Evolutionary conservation across 2,797 vertebrate species (phyloP).

Genomic region (Melanotaenia trifasciata): DNA sequence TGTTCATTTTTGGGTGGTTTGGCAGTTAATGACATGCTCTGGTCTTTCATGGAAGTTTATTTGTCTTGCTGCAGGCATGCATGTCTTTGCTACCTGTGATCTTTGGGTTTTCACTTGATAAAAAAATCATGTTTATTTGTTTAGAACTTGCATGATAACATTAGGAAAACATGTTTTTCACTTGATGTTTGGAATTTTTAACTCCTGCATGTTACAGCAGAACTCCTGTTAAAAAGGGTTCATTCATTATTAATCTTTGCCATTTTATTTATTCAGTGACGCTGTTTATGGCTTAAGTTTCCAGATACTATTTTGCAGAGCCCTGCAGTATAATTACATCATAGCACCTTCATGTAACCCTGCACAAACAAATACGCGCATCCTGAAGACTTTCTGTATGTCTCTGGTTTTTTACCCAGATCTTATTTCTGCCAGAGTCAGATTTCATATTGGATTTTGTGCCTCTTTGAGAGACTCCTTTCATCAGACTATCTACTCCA

Average conservation of each 20-base stretch:
- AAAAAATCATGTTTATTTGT: conserved; percentile 20
- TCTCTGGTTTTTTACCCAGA: conserved; percentile 29
- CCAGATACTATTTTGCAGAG: conserved; percentile 52
- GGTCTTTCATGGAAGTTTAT: conserved; percentile 15
- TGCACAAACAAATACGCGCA: conserved; percentile 17
- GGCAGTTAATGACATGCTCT: conserved; percentile 44
- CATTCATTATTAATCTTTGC: conserved; percentile 66
- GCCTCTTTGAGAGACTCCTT: conserved; percentile 57
- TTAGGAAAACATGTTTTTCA: conserved; percentile 36
- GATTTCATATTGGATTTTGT: conserved; percentile 66
- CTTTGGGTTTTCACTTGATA: conserved; percentile 22
- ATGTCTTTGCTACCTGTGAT: not conserved
- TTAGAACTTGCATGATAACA: conserved; percentile 20
- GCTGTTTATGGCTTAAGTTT: conserved; percentile 54
- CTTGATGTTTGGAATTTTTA: conserved; percentile 27
- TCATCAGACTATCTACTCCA: conserved; percentile 67
- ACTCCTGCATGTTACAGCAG: conserved; percentile 45
- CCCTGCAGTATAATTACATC: conserved; percentile 66
- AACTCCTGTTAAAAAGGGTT: conserved; percentile 33
- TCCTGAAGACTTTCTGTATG: conserved; percentile 9
- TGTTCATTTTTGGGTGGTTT: conserved; percentile 36
- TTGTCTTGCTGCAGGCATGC: conserved; percentile 9
- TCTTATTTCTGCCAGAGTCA: conserved; percentile 65
- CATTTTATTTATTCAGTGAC: conserved; percentile 54
- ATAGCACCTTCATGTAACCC: conserved; percentile 47